phyloP scores from a whole-genome alignment of 1,140 invertebrate genomes.

The Drosophila pectinifera region DNA sequence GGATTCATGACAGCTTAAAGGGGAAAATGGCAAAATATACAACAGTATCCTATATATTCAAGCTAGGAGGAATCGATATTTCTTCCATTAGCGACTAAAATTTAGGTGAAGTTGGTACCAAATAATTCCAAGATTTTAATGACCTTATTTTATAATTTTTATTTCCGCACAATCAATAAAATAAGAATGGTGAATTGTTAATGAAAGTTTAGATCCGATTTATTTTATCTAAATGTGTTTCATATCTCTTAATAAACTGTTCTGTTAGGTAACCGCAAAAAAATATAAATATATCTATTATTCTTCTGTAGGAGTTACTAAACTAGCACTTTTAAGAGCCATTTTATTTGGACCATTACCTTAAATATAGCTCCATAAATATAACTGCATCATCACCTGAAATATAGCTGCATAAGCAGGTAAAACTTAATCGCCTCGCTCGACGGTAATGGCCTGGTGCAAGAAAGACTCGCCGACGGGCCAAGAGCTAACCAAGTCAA shows the following conservation, averaged over 20 bases:
- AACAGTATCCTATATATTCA: neutral
- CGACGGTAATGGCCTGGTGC: slow-evolving; percentile 44
- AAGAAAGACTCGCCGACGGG: slow-evolving; percentile 19
- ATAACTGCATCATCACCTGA: slow-evolving; percentile 31
- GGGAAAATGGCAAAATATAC: neutral
- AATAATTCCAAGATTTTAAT: neutral
- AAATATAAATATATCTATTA: neutral
- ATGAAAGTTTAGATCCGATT: too few species aligned
- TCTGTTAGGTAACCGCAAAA: neutral
- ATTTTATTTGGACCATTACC: slow-evolving; percentile 36
- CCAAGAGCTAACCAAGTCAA: slow-evolving; percentile 46
- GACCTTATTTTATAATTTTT: too few species aligned
- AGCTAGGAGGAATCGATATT: slow-evolving; percentile 7
- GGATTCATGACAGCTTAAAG: slow-evolving; percentile 56
- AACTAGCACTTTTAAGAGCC: neutral
- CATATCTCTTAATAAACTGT: neutral
- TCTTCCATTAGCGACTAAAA: neutral
- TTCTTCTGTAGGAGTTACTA: neutral
- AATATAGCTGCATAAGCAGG: slow-evolving; percentile 38
- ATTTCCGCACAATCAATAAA: too few species aligned
- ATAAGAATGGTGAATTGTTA: too few species aligned
- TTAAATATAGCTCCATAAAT: slow-evolving; percentile 39
- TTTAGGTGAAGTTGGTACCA: neutral
- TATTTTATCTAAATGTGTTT: neutral
- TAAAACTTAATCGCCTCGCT: slow-evolving; percentile 46